A percentile compares a stretch with the other conserved stretches of the same genome.
These are phyloP conservation scores for Phylloscopus whistleri DNA, from an alignment of 2,113 vertebrate species.

Conservation along the genomic window DNA sequence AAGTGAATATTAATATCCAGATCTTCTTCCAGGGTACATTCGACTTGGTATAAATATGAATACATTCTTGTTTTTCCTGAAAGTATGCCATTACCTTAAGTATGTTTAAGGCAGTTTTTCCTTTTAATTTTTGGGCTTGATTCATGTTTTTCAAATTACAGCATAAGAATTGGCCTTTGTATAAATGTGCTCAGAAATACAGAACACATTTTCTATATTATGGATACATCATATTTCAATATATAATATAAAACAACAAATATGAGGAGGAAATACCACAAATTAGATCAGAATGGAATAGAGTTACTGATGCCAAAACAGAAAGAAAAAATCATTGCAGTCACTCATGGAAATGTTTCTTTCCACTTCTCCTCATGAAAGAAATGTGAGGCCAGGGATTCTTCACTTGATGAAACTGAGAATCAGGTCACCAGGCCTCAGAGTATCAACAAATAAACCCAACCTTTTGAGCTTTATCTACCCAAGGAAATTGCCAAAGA, in stretches of 20 bases:
- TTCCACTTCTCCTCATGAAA: not conserved
- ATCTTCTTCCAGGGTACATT: not conserved
- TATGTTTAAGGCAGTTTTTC: not conserved
- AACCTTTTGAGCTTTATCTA: not conserved
- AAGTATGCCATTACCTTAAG: not conserved
- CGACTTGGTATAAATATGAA: not conserved
- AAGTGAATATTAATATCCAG: not conserved
- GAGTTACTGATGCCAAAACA: not conserved
- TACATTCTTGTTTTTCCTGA: not conserved
- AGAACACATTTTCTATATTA: constrained; percentile 35
- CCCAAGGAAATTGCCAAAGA: not conserved
- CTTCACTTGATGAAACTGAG: not conserved
- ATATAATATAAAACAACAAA: constrained; percentile 34
- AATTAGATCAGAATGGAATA: constrained; percentile 47
- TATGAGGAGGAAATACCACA: constrained; percentile 41
- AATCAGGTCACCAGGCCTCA: not conserved
- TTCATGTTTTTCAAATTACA: constrained; percentile 37
- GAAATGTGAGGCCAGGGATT: not conserved
- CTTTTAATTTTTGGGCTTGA: not conserved
- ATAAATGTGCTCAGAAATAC: not conserved
- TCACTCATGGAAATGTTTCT: not conserved
- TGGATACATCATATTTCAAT: constrained; percentile 37
- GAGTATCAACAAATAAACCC: not conserved
- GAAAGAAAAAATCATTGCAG: not conserved
- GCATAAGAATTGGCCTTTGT: constrained; percentile 28